A percentile compares a stretch with the other conserved stretches of the same genome.
Evolutionary conservation across 2,888 invertebrate genomes (phyloP).

Genomic region (Hydrotaea cyrtoneurina): DNA sequence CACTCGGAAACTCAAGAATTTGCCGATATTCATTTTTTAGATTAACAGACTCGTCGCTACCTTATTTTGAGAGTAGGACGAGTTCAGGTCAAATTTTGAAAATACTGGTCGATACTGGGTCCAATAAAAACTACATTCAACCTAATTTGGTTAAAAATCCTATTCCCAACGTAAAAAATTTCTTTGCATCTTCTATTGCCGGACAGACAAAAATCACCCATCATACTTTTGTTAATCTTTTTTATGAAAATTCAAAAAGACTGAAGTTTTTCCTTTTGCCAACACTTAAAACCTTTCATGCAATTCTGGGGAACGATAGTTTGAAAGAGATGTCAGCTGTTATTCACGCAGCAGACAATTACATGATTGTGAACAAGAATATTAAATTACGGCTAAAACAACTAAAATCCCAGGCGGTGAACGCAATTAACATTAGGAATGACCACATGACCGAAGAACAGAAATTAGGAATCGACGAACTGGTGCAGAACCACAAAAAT

Average conservation of each 20-base stretch:
- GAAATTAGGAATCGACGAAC: not conserved
- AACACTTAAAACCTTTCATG: conserved; percentile 46
- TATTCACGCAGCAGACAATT: conserved; percentile 31
- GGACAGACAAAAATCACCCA: conserved; percentile 35
- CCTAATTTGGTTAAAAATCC: conserved; percentile 8
- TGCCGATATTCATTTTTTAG: conserved; percentile 50
- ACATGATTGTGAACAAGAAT: not conserved
- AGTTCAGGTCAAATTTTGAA: conserved; percentile 28
- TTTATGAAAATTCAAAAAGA: not conserved
- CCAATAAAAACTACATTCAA: conserved; percentile 42
- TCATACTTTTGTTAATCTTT: conserved; percentile 43
- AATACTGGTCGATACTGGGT: conserved; percentile 40
- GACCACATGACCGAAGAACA: conserved; percentile 24
- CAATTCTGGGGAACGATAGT: conserved; percentile 51
- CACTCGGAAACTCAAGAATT: conserved; percentile 17
- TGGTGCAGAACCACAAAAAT: not conserved
- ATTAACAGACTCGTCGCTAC: conserved; percentile 30
- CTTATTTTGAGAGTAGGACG: conserved; percentile 33
- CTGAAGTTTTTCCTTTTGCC: conserved; percentile 52
- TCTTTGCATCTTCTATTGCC: conserved; percentile 38
- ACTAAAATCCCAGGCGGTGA: conserved; percentile 1
- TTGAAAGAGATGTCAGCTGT: conserved; percentile 30
- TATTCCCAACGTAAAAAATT: conserved; percentile 3
- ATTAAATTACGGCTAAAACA: conserved; percentile 29
- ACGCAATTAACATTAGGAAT: conserved; percentile 20